Percentiles rank a stretch among this genome's conserved stretches.
These are phyloP conservation scores for Oxyura jamaicensis DNA, from an alignment of 2,113 vertebrate genomes.

Conservation along the genomic window DNA sequence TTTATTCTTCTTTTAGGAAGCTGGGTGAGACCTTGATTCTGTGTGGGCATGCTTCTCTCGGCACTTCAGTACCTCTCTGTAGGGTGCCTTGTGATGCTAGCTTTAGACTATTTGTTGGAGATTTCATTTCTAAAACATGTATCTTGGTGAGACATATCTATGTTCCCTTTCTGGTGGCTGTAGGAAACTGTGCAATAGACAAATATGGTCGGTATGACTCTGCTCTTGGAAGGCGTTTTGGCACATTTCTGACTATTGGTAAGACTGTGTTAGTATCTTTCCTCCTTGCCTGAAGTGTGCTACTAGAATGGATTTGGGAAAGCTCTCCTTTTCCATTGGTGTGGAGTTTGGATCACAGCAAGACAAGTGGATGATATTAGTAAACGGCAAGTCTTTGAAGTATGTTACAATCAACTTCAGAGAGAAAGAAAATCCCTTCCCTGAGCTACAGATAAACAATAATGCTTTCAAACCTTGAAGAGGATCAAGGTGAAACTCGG, in stretches of 20 bases:
- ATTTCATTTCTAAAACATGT: neutral
- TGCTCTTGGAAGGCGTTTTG: neutral
- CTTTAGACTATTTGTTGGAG: neutral
- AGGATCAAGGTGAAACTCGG: constrained; percentile 54
- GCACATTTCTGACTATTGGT: neutral
- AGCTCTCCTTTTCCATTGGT: neutral
- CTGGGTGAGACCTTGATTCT: neutral
- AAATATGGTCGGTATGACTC: fast-evolving
- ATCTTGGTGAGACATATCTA: neutral
- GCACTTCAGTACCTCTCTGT: neutral
- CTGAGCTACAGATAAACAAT: constrained; percentile 51
- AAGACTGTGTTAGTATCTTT: neutral
- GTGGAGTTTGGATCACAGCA: neutral
- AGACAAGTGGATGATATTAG: constrained; percentile 33
- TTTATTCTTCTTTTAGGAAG: constrained; percentile 15
- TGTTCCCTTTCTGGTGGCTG: neutral
- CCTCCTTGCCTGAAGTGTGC: neutral
- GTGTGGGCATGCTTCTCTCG: neutral
- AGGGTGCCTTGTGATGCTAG: neutral
- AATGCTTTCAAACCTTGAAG: constrained; percentile 46
- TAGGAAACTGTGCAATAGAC: neutral
- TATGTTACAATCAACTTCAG: constrained; percentile 19
- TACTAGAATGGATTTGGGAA: neutral
- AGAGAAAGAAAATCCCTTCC: constrained; percentile 56
- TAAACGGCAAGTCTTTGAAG: constrained; percentile 38